Evolutionary conservation across 2,113 vertebrate species (phyloP).

Genomic region (Tragelaphus imberbis): DNA sequence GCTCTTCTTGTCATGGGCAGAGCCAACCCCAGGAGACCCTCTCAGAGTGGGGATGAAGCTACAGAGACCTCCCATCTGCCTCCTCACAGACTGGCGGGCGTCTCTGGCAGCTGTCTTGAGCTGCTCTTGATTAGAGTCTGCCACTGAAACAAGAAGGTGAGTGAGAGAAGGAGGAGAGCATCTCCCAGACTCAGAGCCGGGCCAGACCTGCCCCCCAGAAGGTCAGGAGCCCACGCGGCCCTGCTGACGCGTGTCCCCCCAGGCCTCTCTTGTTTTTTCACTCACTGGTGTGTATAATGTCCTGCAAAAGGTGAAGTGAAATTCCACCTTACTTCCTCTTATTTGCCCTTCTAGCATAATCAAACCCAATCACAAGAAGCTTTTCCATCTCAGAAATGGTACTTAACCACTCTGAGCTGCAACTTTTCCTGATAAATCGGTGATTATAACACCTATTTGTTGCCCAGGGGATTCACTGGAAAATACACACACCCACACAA

Average conservation of each 20-base stretch:
- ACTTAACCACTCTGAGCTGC: not conserved
- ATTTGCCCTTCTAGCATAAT: not conserved
- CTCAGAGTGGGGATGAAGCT: not conserved
- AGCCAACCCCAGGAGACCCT: not conserved
- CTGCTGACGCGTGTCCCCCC: not conserved
- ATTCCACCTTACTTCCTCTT: not conserved
- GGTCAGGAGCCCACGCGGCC: not conserved
- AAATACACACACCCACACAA: not conserved
- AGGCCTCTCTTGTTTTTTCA: not conserved
- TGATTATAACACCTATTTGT: not conserved
- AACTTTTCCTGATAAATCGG: not conserved
- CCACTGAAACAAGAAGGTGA: not conserved
- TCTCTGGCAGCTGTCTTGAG: not conserved
- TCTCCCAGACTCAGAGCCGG: not conserved
- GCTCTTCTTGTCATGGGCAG: not conserved
- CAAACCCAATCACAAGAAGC: not conserved
- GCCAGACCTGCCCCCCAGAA: rapidly evolving
- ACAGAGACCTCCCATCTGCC: not conserved
- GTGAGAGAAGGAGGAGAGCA: not conserved
- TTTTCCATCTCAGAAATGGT: not conserved
- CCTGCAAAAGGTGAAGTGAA: not conserved
- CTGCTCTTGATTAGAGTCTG: not conserved
- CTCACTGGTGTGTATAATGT: not conserved
- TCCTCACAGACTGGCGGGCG: too few relatives aligned
- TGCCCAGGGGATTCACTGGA: not conserved